Base-by-base conservation (phyloP, 2,113 vertebrate genomes). In the Passer domesticus region DNA sequence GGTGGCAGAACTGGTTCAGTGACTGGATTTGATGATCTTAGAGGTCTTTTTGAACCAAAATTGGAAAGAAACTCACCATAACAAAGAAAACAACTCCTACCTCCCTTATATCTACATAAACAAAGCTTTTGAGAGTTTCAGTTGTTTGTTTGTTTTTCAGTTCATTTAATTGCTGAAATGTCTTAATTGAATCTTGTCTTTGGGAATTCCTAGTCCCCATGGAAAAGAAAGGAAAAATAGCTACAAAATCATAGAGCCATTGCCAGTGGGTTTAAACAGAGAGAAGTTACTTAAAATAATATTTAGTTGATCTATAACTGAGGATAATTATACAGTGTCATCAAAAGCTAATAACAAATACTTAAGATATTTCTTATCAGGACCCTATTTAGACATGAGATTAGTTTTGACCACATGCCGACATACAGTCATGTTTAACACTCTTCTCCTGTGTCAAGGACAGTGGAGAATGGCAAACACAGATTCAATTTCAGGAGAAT, bases 401-500 rank as follows among this genome's bases (percentile, higher is more conserved):
- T 72, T 82, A 67, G 10, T 73, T 96, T 80, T 85, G 58, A 69
- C 30, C 49, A 22, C n/a, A 10, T 46, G 28, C n/a, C 24, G 19
- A 39, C 30, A 52, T 52, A 21, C 7, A 87, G 43, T 72, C 69
- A 39, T 64, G 39, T 93, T 84, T 87, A 53, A 64, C 58, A 62
- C 52, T 67, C 35, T 62, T 59, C 14, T 3, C 5, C 31, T 66
- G 41, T 13, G 64, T 53, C 60, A 95, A 89, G 46, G 69, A 72
- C 24, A 12, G 59, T 18, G 28, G 30, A 92, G 35, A 83, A 78
- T 60, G 63, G 78, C 63, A 96, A 94, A 84, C 47, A 80, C 10
- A 72, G 37, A 83, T 92, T 69, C 43, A 72, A 39, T 94, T 96
- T 95, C 67, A 89, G 80, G 35, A 89, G 63, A 97, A 93, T 89